These are phyloP conservation scores for Chrysolina haemoptera DNA, from an alignment of 2,888 invertebrate genomes.

Conservation along the genomic window DNA sequence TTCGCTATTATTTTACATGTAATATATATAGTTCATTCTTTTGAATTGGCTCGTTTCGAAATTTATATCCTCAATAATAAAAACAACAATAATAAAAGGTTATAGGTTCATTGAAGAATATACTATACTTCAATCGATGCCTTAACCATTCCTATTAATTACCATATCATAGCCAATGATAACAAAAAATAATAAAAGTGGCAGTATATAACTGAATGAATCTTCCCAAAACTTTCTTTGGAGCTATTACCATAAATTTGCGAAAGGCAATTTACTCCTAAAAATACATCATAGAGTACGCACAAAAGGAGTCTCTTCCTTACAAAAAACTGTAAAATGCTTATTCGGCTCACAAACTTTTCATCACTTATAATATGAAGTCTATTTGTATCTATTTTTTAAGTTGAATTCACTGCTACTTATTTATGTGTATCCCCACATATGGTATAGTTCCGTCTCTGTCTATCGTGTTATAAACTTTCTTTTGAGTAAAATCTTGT, in stretches of 20 bases:
- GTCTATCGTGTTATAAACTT: conserved; percentile 48
- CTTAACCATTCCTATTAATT: too few relatives aligned
- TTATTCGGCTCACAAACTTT: conserved; percentile 56
- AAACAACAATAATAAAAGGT: too few relatives aligned
- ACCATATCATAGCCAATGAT: too few relatives aligned
- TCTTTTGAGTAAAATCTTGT: conserved; percentile 56
- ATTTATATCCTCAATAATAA: too few relatives aligned
- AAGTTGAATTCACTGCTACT: conserved; percentile 43
- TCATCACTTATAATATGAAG: conserved; percentile 57
- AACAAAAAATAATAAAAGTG: neutral
- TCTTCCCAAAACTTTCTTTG: neutral
- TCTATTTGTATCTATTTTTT: conserved; percentile 55
- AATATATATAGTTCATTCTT: too few relatives aligned
- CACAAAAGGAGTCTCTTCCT: conserved; percentile 15
- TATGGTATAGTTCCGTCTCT: conserved; percentile 50
- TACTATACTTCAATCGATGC: too few relatives aligned
- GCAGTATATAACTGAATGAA: too few relatives aligned
- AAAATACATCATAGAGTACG: conserved; percentile 26
- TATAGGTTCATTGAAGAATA: too few relatives aligned
- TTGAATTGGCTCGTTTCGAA: too few relatives aligned
- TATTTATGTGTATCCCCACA: conserved; percentile 49
- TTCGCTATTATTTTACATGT: too few relatives aligned
- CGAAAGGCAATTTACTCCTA: neutral
- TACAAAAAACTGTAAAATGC: conserved; percentile 40
- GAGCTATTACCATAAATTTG: conserved; percentile 8